Evolutionary conservation across 2,888 invertebrate species (phyloP).

Genomic region (Orchesellides sinensis): DNA sequence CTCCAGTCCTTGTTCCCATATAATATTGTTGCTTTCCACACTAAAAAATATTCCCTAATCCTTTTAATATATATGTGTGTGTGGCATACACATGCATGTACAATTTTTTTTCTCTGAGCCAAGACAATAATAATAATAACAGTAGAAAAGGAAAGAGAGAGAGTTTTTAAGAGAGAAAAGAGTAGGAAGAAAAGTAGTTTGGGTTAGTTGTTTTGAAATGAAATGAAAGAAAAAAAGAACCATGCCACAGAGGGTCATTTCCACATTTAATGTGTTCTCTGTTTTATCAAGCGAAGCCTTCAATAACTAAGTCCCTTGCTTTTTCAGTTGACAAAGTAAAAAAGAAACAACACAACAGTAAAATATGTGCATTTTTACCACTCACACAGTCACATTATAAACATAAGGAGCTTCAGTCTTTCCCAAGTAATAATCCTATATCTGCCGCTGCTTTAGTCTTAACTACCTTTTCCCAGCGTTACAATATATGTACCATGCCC

Average conservation of each 20-base stretch:
- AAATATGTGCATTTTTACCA: not conserved
- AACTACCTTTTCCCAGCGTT: no score
- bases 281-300: slow-evolving; percentile 72
- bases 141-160: not conserved
- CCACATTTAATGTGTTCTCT: slow-evolving; percentile 74
- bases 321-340: slow-evolving; percentile 9
- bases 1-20: no score
- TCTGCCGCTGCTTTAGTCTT: no score
- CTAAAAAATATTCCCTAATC: not conserved
- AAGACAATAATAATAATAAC: slow-evolving; percentile 32
- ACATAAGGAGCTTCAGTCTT: no score
- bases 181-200: slow-evolving; percentile 13
- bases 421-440: no score
- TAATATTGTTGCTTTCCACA: not conserved
- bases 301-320: slow-evolving; percentile 47
- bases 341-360: not conserved
- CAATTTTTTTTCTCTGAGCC: not conserved
- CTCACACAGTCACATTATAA: not conserved
- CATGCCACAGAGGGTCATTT: slow-evolving; percentile 73
- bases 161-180: not conserved
- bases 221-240: slow-evolving; percentile 52
- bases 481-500: no score
- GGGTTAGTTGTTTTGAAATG: slow-evolving; percentile 39
- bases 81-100: slow-evolving; percentile 1
- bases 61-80: not conserved